Percentiles rank a stretch among this genome's conserved stretches.
Conservation (phyloP, 2,113 vertebrate genomes). For the Limnothrissa miodon region DNA sequence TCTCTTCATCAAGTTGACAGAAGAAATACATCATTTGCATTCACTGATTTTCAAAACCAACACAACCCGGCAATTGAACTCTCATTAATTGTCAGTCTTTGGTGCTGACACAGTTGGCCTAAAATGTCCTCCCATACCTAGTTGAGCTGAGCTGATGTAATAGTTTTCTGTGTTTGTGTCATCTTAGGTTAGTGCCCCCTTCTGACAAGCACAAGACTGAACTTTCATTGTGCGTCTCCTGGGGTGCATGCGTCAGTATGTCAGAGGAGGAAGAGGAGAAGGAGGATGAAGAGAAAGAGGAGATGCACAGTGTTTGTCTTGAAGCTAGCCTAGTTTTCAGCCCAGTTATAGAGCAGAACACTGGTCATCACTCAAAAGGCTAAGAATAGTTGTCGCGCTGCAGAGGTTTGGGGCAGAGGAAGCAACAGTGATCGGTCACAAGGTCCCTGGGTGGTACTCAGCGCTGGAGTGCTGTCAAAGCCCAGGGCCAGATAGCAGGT, state of each 20-base stretch:
- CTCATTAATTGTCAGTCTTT: not conserved
- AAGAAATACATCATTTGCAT: not conserved
- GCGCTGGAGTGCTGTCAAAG: not conserved
- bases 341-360: slow-evolving; percentile 29
- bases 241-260: not conserved
- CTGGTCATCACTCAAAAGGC: slow-evolving; percentile 26
- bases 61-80: not conserved
- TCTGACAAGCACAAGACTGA: slow-evolving; percentile 17
- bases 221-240: slow-evolving; percentile 10
- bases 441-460: slow-evolving; percentile 2
- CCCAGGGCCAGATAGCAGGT: not conserved
- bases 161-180: not conserved
- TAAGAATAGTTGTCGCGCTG: slow-evolving; percentile 36
- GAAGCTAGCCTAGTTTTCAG: slow-evolving; percentile 37
- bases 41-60: not conserved
- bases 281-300: not conserved
- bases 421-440: slow-evolving; percentile 10
- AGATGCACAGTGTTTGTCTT: slow-evolving; percentile 25
- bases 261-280: not conserved
- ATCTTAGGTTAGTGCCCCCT: not conserved
- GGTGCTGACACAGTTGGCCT: not conserved
- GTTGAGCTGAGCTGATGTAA: not conserved
- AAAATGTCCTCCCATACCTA: not conserved
- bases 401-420: not conserved
- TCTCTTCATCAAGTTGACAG: not conserved